Evolutionary conservation across 2,888 invertebrate species (phyloP), one percentile per base, ranked within the genome.

Genomic region (Eledone cirrhosa): DNA sequence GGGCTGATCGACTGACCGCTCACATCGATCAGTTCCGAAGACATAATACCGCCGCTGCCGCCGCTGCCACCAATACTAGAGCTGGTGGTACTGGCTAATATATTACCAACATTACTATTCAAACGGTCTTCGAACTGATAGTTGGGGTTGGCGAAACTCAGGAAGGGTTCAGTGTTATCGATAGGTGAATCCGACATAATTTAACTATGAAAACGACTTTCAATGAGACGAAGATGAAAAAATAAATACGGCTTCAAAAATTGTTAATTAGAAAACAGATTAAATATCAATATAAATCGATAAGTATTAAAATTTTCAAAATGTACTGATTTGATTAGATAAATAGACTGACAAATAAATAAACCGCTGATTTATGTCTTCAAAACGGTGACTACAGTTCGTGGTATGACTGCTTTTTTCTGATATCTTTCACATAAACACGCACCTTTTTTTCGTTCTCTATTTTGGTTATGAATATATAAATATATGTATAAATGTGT

Each of bases 141-240:
- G 92, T 96, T 96, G 41, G 96, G 96, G 91, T 96, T 96, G 92
- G 96, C 95, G 92, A 96, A 96, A 87, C 96, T 96, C 90, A 89
- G 84, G 80, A 96, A 87, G 16, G 86, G 47, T 27, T 76, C 76
- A 14, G 76, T 76, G 19, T 76, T 72, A 31, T 72, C 72, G 31
- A 72, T 41, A n/a, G 72, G 72, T 31, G 72, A 72, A 19, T 72
- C 72, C 72, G 72, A 72, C 72, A 72, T 72, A 41, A 41, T 41
- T 41, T 41, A 41, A 41, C 11, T 41, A 41, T 41, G 41, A 41
- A 41, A 8, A 41, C 41, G 11, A 41, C 8, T 41, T 11, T 41
- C 41, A 41, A 41, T 41, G 41, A 2, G 11, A 41, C 8, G 41
- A 2, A 41, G 41, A 2, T 8, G 11, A 8, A 41, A 41, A 41